phyloP scores from a whole-genome alignment of 2,797 vertebrate species.

The Cottoperca gobio region DNA sequence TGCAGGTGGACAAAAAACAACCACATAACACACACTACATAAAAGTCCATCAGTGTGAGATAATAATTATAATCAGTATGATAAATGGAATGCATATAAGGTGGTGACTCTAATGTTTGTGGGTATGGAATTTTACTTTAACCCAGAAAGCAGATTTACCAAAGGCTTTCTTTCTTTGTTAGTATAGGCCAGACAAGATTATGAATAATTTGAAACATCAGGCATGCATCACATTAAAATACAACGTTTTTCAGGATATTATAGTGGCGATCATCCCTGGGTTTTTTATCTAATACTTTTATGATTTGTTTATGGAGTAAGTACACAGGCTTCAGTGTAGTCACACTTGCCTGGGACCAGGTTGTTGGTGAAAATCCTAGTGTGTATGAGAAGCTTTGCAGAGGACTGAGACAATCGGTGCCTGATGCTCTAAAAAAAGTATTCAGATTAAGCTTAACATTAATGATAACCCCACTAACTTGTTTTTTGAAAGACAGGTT shows the following conservation, averaged over 20 bases:
- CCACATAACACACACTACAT: not conserved
- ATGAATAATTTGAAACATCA: no score
- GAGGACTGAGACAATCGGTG: no score
- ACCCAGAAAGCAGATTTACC: not conserved
- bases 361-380: no score
- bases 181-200: no score
- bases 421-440: no score
- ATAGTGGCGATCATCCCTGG: not conserved
- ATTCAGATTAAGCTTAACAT: no score
- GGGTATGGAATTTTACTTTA: not conserved
- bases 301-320: conserved; percentile 7
- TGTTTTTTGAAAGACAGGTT: no score
- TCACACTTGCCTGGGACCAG: conserved; percentile 5
- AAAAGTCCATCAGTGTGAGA: not conserved
- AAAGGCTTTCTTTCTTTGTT: not conserved
- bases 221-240: no score
- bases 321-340: conserved; percentile 5
- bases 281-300: conserved; percentile 8
- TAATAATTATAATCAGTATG: not conserved
- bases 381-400: no score
- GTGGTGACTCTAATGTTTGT: not conserved
- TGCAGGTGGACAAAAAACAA: not conserved
- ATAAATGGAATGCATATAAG: not conserved
- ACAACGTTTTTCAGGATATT: not conserved
- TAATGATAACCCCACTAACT: no score